Percentiles rank a stretch among this genome's conserved stretches.
Evolutionary conservation across 2,113 vertebrate species (phyloP).

Genomic region (Willisornis vidua): DNA sequence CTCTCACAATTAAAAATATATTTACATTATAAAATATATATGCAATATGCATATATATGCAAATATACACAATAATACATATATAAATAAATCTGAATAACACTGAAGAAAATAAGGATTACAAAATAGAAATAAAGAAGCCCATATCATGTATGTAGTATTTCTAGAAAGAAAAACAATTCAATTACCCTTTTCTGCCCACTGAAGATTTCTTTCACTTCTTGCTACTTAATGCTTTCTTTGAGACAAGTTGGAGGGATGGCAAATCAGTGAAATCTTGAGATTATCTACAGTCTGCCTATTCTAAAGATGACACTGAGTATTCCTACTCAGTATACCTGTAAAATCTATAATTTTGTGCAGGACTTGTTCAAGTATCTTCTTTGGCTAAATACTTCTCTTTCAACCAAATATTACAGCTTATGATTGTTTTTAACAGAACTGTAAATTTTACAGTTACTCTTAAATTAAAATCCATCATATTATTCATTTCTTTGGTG

Average conservation of each 20-base stretch:
- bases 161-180: background rate
- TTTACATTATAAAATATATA: background rate
- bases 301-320: background rate
- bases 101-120: background rate
- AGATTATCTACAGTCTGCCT: background rate
- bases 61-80: background rate
- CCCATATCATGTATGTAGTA: background rate
- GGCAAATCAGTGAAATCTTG: background rate
- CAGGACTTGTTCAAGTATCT: background rate
- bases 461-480: background rate
- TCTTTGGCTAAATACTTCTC: background rate
- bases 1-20: background rate
- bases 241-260: background rate
- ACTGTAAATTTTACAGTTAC: background rate
- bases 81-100: background rate
- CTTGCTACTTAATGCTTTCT: background rate
- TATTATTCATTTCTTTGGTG: background rate
- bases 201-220: background rate
- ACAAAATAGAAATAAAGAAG: background rate
- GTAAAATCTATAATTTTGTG: background rate
- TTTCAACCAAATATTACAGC: background rate
- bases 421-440: background rate
- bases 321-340: background rate
- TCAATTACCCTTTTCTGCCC: background rate
- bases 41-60: background rate